Percentiles rank a stretch among this genome's conserved stretches.
Conservation (phyloP, 2,797 vertebrate species). For the Cyclura pinguis region DNA sequence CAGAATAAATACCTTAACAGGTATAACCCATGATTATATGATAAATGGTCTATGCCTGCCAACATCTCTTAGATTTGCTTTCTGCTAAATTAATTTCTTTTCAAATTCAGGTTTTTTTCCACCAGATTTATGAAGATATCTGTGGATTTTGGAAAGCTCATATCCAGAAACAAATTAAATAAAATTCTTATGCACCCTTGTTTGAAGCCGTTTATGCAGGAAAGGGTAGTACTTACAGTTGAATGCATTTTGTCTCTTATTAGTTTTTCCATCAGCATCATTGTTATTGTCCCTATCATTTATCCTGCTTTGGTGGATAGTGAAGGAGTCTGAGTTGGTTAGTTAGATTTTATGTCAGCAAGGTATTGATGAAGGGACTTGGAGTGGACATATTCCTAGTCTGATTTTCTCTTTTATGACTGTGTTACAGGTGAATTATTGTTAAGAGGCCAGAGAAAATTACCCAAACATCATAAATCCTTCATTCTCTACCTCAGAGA, state of each 20-base stretch:
- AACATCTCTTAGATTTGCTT: too few relatives aligned
- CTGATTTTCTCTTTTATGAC: too few relatives aligned
- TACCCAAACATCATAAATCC: background rate
- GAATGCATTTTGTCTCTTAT: background rate
- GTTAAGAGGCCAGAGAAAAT: too few relatives aligned
- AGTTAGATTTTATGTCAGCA: background rate
- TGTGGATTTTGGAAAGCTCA: too few relatives aligned
- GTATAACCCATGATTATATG: background rate
- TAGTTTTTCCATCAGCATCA: background rate
- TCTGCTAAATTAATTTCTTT: too few relatives aligned
- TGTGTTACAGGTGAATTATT: too few relatives aligned
- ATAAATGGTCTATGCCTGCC: background rate
- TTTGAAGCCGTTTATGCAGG: background rate
- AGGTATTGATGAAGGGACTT: background rate
- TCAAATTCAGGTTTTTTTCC: too few relatives aligned
- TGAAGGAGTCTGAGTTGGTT: background rate
- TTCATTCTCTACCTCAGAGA: background rate
- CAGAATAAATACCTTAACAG: slow-evolving; percentile 38
- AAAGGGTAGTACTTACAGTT: background rate
- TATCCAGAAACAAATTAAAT: too few relatives aligned
- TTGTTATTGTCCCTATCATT: too few relatives aligned
- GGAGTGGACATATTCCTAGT: background rate
- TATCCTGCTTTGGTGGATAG: background rate
- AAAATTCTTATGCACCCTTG: too few relatives aligned
- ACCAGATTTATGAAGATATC: too few relatives aligned